Evolutionary conservation across 2,113 vertebrate genomes (phyloP), one percentile per base, ranked within the genome.

Genomic region (Gallinago undulata): DNA sequence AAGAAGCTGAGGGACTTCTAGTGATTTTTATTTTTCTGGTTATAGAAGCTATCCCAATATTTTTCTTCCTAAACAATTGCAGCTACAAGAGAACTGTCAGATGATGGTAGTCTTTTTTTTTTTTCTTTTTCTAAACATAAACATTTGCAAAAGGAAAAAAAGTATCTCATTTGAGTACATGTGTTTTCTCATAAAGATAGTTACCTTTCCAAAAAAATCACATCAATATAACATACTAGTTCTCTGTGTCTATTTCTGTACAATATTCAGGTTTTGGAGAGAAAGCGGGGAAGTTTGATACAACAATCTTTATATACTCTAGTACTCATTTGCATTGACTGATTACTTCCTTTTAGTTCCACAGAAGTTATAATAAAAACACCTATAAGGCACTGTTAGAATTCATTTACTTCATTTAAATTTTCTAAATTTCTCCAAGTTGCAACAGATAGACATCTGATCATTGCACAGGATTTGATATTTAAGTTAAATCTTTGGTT

Each of bases 141-240:
- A 12, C 39, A 50, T 4, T 7, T 60, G 10, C 23, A 68, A 37
- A 79, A 50, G 0, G 0, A 10, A 59, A 87, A 48, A 21, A 25
- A 8, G 15, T 12, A 27, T 17, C 2, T 66, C 5, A 22, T 18
- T 33, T 50, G 2, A 68, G 45, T 35, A 39, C 2, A 3, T 64
- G 5, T 50, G 5, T 74, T 88, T 77, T 53, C 7, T 41, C 16
- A 55, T 1, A 10, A 59, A 48, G 5, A 48, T 10, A 39, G 5
- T 25, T 78, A 9, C 3, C 0, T 3, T 56, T 67, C 10, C 68
- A 68, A 69, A 83, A 45, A 48, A 19, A 0, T 0, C 3, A 2
- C 6, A 45, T 2, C 23, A 1, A 30, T 48, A 47, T 28, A 53
- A 22, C 3, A 8, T 39, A 59, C 12, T 51, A 69, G 2, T 92